Base-by-base conservation (phyloP, 2,797 vertebrate species). In the Kryptopterus vitreolus region DNA sequence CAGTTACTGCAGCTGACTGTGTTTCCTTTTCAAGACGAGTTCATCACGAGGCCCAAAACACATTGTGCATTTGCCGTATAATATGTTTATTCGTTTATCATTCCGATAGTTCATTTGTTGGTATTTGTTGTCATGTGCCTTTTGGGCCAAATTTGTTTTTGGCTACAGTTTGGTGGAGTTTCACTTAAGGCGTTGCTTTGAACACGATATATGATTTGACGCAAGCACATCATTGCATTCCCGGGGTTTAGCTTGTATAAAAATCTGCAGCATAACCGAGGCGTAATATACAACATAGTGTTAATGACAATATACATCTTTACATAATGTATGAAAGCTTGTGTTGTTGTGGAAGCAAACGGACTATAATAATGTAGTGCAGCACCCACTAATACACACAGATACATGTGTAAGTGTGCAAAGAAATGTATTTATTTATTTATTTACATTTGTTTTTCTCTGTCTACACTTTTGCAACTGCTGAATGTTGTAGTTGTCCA, bases 1-100 rank as follows among this genome's bases (percentile, higher is more conserved):
- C 29, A 5, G 52, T 57, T 71, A 71, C 16, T 33, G 48, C 69
- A 72, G 69, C 29, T 73, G 70, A 53, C 50, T 71, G 20, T 22
- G n/a, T 13, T 53, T 71, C 50, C 69, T 53, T 53, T 31, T 53
- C 52, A 53, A 26, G 48, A 43, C 5, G 29, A 33, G 29, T 33
- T 71, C 29, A 53, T 22, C 26, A 43, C 38, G 38, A 72, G 50
- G 50, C 29, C 48, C 20, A 35, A n/a, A 11, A n/a, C 31, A 33
- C 69, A 33, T 55, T 11, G 18, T 55, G 55, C 26, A n/a, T 2
- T 12, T 1, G n/a, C 52, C 26, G 38, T 43, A 72, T 20, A 15
- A 12, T n/a, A 22, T 22, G 20, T 43, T 43, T 7, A 43, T n/a
- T n/a, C n/a, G n/a, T n/a, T n/a, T n/a, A n/a, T n/a, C n/a, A n/a